Conservation (phyloP, 2,888 invertebrate genomes). For the Ophonus ardosiacus region DNA sequence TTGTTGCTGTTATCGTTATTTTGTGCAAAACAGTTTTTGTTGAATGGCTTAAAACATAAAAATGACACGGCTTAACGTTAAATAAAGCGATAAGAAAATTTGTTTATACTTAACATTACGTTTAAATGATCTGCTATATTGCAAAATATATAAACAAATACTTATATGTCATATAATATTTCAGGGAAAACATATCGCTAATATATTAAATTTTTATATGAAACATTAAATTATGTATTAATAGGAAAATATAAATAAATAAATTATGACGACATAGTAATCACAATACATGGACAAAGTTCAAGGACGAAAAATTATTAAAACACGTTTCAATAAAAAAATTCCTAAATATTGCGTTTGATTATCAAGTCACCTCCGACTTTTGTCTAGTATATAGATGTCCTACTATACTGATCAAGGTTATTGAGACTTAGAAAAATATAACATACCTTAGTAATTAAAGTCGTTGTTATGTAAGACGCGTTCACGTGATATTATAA, state of each 20-base stretch:
- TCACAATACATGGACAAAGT: not conserved
- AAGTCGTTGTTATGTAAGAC: not conserved
- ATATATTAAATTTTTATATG: not conserved
- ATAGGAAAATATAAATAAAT: not conserved
- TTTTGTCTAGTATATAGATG: not conserved
- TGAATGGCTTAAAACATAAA: no score
- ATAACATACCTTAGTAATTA: not conserved
- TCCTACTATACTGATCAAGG: not conserved
- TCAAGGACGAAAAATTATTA: not conserved
- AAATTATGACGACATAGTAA: not conserved
- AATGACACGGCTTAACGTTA: no score
- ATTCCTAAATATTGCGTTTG: not conserved
- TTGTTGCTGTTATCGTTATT: no score
- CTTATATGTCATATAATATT: no score
- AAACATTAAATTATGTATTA: not conserved
- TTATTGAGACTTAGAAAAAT: not conserved
- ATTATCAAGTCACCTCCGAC: not conserved
- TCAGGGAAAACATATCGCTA: not conserved
- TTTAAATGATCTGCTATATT: no score
- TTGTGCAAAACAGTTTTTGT: no score
- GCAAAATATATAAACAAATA: no score
- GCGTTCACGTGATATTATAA: not conserved
- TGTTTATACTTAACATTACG: no score
- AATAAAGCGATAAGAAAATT: no score
- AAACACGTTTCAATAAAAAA: not conserved